These are phyloP conservation scores for Cyaniris semiargus DNA, from an alignment of 2,888 invertebrate genomes.

Conservation along the genomic window DNA sequence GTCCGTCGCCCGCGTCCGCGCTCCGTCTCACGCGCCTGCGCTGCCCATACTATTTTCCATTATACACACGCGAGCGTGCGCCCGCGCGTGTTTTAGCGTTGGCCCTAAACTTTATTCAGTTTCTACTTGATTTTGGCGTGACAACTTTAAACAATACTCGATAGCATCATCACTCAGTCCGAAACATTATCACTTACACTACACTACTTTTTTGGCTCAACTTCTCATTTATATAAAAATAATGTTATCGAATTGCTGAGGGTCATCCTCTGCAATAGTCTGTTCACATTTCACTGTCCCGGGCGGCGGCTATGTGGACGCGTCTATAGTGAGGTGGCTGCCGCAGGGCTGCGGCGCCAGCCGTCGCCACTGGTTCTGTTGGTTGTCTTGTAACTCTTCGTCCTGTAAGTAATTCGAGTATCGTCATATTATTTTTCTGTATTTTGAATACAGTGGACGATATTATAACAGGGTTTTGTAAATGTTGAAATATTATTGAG, in stretches of 20 bases:
- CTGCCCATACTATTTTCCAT: too few species aligned
- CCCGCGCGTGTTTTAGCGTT: too few species aligned
- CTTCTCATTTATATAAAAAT: constrained; percentile 22
- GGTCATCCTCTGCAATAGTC: background rate
- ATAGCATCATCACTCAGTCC: constrained; percentile 17
- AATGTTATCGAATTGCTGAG: constrained; percentile 4
- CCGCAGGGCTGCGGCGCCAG: constrained; percentile 62
- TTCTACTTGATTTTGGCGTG: background rate
- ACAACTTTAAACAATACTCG: background rate
- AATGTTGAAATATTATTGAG: too few species aligned
- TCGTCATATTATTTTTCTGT: too few species aligned
- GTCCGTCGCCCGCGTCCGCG: too few species aligned
- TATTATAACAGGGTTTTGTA: too few species aligned
- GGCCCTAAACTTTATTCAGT: background rate
- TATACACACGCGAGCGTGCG: too few species aligned
- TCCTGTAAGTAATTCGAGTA: constrained; percentile 50
- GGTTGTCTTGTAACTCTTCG: constrained; percentile 58
- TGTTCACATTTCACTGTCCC: background rate
- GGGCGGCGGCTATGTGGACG: constrained; percentile 56
- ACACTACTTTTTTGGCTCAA: constrained; percentile 7
- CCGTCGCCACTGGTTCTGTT: constrained; percentile 65
- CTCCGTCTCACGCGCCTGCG: too few species aligned
- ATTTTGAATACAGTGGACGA: too few species aligned
- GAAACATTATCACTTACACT: background rate
- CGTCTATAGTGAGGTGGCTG: constrained; percentile 15